Base-by-base conservation (phyloP, 2,888 invertebrate species). In the Epinotia bilunana region DNA sequence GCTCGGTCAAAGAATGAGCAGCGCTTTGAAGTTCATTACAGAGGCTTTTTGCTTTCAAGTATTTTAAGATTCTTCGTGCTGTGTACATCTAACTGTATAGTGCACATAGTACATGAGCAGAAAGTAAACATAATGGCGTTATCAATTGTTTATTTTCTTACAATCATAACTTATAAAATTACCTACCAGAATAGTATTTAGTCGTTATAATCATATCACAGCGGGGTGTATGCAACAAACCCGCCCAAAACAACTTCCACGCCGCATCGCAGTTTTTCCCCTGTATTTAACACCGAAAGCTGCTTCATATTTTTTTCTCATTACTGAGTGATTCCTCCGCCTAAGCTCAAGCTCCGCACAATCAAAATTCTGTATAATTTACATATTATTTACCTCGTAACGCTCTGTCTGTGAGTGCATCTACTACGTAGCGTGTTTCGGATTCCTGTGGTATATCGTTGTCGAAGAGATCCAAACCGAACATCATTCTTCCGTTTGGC, bases 361-460 rank as follows among this genome's bases (percentile, higher is more conserved):
- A n/a, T n/a, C n/a, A n/a, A 53, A 53, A 53, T 53, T n/a, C 6
- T 53, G 1, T 49, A 16, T 13, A 6, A 3, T 49, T 49, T 16
- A 49, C 5, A 53, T n/a, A 53, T n/a, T n/a, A n/a, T 53, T 87
- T 84, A 94, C 94, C 87, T 78, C 87, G 83, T 71, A 91, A 78
- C 33, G 93, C 91, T 82, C 89, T 86, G 64, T 93, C 90, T 57
- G 94, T 94, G 23, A 94, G 82, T 20, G 91, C 90, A 74, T 94
- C 94, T 1, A 92, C 88, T 23, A 91, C 86, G 74, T 94, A 93
- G 7, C 91, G 86, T 23, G 91, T 84, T 78, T 92, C 93, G 20
- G 83, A 81, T 4, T 87, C 85, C 82, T 92, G 91, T 6, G 93
- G 91, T 64, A 82, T 77, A 46, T 85, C 86, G 71, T 88, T 84